Conservation (phyloP, 2,888 invertebrate genomes). For the Conistra vaccinii region DNA sequence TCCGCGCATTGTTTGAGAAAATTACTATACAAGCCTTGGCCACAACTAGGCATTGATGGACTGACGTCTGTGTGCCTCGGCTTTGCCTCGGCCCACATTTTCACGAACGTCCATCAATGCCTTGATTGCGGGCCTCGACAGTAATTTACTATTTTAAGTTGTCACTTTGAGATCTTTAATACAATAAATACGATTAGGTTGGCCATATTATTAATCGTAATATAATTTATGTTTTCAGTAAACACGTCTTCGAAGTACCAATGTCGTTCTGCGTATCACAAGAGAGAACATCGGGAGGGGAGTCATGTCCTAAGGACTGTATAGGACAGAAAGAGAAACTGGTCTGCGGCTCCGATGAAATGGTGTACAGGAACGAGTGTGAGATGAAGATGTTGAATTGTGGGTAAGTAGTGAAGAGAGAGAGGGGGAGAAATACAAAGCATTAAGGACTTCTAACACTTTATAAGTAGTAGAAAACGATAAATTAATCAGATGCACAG, state of each 20-base stretch:
- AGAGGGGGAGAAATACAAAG: neutral
- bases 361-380: conserved; percentile 96
- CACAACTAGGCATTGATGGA: too few species aligned
- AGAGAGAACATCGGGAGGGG: conserved; percentile 93
- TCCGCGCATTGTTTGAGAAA: too few species aligned
- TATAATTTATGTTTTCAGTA: conserved; percentile 88
- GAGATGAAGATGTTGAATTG: conserved; percentile 97
- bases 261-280: conserved; percentile 96
- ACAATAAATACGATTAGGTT: neutral
- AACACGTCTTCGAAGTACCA: conserved; percentile 97
- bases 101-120: too few species aligned
- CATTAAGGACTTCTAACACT: neutral
- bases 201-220: neutral
- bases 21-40: too few species aligned
- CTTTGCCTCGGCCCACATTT: too few species aligned
- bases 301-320: conserved; percentile 94
- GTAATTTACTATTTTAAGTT: too few species aligned
- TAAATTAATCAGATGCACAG: neutral
- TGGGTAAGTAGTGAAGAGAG: conserved; percentile 91
- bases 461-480: neutral
- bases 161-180: neutral
- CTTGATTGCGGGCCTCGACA: too few species aligned
- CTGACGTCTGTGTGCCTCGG: too few species aligned
- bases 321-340: conserved; percentile 93
- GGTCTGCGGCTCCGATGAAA: conserved; percentile 97